These are phyloP conservation scores for Pristionchus entomophagus DNA, from an alignment of 2,888 invertebrate genomes.

Conservation along the genomic window DNA sequence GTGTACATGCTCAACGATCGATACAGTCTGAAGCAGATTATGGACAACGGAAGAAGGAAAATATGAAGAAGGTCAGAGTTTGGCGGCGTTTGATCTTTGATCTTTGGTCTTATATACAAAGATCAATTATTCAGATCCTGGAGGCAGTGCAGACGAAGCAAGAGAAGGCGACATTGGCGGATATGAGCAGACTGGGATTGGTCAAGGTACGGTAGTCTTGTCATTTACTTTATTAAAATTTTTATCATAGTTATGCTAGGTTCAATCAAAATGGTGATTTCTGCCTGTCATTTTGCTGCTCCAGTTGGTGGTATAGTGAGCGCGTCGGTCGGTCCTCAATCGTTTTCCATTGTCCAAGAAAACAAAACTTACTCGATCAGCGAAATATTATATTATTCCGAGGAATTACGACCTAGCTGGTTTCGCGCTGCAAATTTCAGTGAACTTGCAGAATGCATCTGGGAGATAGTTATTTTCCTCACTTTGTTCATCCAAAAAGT, in stretches of 20 bases:
- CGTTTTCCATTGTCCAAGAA: no score
- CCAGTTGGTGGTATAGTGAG: no score
- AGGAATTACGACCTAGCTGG: neutral
- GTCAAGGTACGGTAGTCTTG: neutral
- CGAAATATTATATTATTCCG: no score
- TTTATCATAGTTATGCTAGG: no score
- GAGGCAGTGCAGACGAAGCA: slow-evolving; percentile 1
- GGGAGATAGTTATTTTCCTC: no score
- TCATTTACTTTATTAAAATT: neutral
- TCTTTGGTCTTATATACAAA: no score
- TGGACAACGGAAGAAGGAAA: slow-evolving; percentile 2
- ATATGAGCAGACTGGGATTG: slow-evolving; percentile 37
- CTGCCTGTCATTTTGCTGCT: no score
- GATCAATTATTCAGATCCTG: neutral
- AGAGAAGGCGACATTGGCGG: neutral
- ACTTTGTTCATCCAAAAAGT: neutral
- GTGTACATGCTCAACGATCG: slow-evolving; percentile 7
- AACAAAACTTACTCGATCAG: no score
- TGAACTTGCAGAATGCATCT: no score
- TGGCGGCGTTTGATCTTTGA: neutral
- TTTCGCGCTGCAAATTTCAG: neutral
- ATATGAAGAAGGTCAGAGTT: neutral
- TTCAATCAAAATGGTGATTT: no score
- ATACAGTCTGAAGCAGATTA: neutral
- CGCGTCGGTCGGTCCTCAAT: no score